Conservation (phyloP, 1,140 invertebrate genomes). For the Megathymus violae region DNA sequence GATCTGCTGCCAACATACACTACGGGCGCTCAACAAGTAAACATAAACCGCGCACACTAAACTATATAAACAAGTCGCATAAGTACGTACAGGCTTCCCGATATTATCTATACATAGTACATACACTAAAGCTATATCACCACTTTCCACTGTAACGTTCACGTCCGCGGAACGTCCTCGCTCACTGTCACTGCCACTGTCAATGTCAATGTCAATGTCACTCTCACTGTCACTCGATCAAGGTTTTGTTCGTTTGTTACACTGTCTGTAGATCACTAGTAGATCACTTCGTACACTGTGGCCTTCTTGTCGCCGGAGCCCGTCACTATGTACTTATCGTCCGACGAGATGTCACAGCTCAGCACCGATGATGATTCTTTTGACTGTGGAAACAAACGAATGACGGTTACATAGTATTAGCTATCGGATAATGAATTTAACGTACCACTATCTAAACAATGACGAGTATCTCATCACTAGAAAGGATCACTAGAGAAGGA, state of each 20-base stretch:
- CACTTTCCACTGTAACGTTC: slow-evolving; percentile 60
- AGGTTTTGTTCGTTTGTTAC: slow-evolving; percentile 64
- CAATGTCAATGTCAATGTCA: background rate
- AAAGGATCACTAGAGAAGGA: no score
- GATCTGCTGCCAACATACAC: slow-evolving; percentile 83
- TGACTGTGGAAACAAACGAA: slow-evolving; percentile 90
- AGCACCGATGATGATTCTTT: slow-evolving; percentile 99
- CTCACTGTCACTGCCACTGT: slow-evolving; percentile 54
- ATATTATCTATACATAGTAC: slow-evolving; percentile 78
- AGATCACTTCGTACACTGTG: slow-evolving; percentile 99
- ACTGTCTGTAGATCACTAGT: slow-evolving; percentile 80
- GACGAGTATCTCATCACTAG: no score
- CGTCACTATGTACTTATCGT: slow-evolving; percentile 99
- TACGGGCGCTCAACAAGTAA: slow-evolving; percentile 82
- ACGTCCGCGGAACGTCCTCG: slow-evolving; percentile 66
- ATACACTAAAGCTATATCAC: slow-evolving; percentile 82
- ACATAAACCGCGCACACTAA: slow-evolving; percentile 81
- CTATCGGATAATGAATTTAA: no score
- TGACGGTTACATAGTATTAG: no score
- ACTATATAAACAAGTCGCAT: slow-evolving; percentile 83
- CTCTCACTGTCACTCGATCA: no score
- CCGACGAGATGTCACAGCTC: slow-evolving; percentile 99
- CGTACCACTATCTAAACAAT: no score
- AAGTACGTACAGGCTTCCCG: slow-evolving; percentile 80
- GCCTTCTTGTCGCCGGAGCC: slow-evolving; percentile 99